Percentiles rank a stretch among this genome's conserved stretches.
Conservation (phyloP, 30 jellyfish, hydroid and myxozoan species). For the Nemopilema nomurai region DNA sequence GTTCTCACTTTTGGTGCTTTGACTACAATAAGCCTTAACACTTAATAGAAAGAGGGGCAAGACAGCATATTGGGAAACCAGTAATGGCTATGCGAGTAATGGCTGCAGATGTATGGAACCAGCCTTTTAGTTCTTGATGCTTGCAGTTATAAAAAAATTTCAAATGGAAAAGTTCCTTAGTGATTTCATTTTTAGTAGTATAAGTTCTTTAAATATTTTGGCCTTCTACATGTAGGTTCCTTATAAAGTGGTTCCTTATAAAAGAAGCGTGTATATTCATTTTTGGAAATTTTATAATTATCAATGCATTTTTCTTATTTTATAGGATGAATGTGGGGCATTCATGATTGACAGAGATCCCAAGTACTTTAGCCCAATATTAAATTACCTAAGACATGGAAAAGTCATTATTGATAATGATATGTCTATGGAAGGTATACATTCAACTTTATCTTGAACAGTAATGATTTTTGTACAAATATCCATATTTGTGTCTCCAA, state of each 20-base stretch:
- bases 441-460: neutral
- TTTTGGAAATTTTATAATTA: too few relatives aligned
- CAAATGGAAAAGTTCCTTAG: neutral
- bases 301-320: neutral
- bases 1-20: too few relatives aligned
- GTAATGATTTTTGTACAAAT: neutral
- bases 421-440: conserved; percentile 85
- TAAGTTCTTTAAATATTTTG: neutral
- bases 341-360: conserved; percentile 96
- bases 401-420: conserved; percentile 93
- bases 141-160: too few relatives aligned
- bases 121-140: neutral
- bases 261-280: too few relatives aligned
- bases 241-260: too few relatives aligned
- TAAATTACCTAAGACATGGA: conserved; percentile 95
- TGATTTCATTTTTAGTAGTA: neutral
- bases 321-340: conserved; percentile 90
- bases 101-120: neutral
- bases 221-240: too few relatives aligned
- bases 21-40: too few relatives aligned
- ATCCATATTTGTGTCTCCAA: neutral
- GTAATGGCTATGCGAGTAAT: too few relatives aligned
- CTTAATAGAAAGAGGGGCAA: too few relatives aligned
- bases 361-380: conserved; percentile 86
- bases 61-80: too few relatives aligned